Conservation (phyloP, 2,888 invertebrate species). For the Amphipyra tragopoginis region DNA sequence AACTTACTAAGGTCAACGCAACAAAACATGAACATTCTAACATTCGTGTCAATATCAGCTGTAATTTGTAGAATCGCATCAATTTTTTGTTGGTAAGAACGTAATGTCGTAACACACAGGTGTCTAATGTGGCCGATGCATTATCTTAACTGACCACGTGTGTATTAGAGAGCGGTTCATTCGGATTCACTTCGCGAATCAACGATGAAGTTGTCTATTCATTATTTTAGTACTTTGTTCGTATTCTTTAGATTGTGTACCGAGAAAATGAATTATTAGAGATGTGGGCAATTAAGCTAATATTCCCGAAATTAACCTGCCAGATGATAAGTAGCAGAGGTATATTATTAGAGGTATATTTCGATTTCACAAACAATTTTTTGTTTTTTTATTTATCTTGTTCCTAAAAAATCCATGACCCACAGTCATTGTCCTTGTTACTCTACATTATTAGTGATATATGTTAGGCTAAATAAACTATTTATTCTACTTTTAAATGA, state of each 20-base stretch:
- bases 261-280: too few relatives aligned
- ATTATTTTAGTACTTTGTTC: not conserved
- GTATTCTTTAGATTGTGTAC: not conserved
- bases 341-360: too few relatives aligned
- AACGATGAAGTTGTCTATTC: not conserved
- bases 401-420: too few relatives aligned
- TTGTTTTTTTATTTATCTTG: too few relatives aligned
- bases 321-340: too few relatives aligned
- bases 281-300: too few relatives aligned
- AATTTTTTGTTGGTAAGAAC: conserved; percentile 15
- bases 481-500: too few relatives aligned
- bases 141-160: conserved; percentile 13
- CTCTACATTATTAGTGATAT: too few relatives aligned
- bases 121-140: conserved; percentile 25
- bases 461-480: too few relatives aligned
- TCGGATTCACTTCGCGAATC: conserved; percentile 18
- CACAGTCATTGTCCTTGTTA: too few relatives aligned
- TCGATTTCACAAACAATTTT: too few relatives aligned
- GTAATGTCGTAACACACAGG: conserved; percentile 12
- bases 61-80: conserved; percentile 16
- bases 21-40: conserved; percentile 10
- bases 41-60: conserved; percentile 21
- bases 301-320: too few relatives aligned
- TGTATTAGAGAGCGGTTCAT: conserved; percentile 21
- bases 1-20: not conserved